Percentiles rank a stretch among this genome's conserved stretches.
phyloP scores from a whole-genome alignment of 2,113 vertebrate genomes.

The Carollia perspicillata region DNA sequence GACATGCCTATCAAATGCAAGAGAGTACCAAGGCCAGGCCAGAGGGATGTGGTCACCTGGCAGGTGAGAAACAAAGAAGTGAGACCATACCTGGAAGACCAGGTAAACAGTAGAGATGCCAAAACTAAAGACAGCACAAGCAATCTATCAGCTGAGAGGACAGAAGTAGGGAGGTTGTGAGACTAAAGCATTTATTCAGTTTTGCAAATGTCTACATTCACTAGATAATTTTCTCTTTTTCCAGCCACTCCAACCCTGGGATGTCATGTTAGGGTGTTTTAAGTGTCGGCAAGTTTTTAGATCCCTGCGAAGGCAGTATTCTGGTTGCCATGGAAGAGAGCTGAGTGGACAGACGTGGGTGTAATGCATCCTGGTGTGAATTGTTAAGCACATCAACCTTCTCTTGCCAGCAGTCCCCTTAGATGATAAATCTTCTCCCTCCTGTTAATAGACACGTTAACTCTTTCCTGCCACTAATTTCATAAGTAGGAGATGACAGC shows the following conservation, averaged over 20 bases:
- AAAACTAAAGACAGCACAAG: background rate
- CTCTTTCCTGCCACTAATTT: background rate
- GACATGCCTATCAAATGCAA: background rate
- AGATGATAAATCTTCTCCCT: background rate
- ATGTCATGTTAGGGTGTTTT: background rate
- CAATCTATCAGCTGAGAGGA: background rate
- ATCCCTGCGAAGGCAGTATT: background rate
- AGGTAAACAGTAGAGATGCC: background rate
- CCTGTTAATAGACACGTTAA: background rate
- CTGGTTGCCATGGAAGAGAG: slow-evolving; percentile 57
- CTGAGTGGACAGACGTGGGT: slow-evolving; percentile 20
- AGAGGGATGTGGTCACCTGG: background rate
- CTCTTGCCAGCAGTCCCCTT: background rate
- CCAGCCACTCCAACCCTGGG: background rate
- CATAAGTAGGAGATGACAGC: background rate
- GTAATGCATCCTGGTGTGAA: background rate
- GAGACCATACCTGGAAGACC: background rate
- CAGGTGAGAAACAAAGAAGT: background rate
- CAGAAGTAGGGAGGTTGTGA: background rate
- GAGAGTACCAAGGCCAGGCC: background rate
- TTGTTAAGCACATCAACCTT: background rate
- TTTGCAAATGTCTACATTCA: background rate
- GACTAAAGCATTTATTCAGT: background rate
- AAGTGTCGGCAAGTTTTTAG: background rate
- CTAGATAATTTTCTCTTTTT: background rate